phyloP scores from a whole-genome alignment of 2,888 invertebrate genomes.

The Leptothorax acervorum region DNA sequence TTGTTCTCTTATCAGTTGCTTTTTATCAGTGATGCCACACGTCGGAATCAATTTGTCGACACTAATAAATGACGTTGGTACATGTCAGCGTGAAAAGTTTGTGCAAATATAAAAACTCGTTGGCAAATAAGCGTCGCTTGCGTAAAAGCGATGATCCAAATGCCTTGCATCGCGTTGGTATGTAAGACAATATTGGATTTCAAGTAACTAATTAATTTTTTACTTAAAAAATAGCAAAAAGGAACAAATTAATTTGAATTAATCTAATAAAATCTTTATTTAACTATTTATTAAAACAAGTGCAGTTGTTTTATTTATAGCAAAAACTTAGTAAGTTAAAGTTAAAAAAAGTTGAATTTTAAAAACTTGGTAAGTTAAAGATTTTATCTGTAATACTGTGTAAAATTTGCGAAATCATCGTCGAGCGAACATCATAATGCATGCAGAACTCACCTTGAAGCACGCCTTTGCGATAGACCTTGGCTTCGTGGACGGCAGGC shows the following conservation, averaged over 20 bases:
- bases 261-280: not conserved
- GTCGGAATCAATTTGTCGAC: constrained; percentile 23
- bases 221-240: not conserved
- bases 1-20: constrained; percentile 20
- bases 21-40: constrained; percentile 21
- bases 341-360: no score
- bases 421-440: not conserved
- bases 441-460: constrained; percentile 78
- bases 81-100: not conserved
- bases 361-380: no score
- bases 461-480: constrained; percentile 82
- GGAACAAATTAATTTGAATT: not conserved
- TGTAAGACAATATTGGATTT: not conserved
- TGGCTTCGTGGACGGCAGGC: constrained; percentile 81
- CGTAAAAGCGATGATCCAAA: not conserved
- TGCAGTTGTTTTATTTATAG: not conserved
- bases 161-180: not conserved
- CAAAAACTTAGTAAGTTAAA: not conserved
- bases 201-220: not conserved
- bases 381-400: not conserved
- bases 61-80: not conserved
- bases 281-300: not conserved
- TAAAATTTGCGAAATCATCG: not conserved
- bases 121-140: not conserved
- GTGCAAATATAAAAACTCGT: not conserved